Evolutionary conservation across 2,888 invertebrate species (phyloP).

Genomic region (Chrysolina americana): DNA sequence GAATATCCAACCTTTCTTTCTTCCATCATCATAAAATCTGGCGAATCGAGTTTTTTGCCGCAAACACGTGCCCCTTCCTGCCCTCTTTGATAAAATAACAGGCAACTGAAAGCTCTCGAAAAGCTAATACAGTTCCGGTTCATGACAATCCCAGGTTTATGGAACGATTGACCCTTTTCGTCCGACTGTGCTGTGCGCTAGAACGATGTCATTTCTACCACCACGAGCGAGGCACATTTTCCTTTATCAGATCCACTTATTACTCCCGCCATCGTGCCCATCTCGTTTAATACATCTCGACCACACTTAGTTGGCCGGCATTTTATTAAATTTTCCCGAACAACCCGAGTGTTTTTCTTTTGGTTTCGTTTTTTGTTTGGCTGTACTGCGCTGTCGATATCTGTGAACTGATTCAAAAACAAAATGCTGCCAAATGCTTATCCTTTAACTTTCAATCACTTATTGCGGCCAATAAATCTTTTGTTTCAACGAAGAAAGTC

Average conservation of each 20-base stretch:
- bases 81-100: constrained; percentile 52
- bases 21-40: constrained; percentile 28
- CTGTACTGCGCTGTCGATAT: neutral
- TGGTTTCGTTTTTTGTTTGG: constrained; percentile 4
- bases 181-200: constrained; percentile 36
- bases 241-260: constrained; percentile 59
- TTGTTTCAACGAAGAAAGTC: too few species aligned
- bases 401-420: neutral
- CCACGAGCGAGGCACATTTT: constrained; percentile 56
- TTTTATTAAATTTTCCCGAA: constrained; percentile 41
- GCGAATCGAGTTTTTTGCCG: constrained; percentile 17
- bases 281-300: constrained; percentile 54
- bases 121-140: constrained; percentile 59
- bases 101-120: constrained; percentile 56
- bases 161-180: constrained; percentile 61
- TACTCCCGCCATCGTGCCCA: constrained; percentile 50
- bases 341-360: constrained; percentile 21
- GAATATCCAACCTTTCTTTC: neutral
- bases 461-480: too few species aligned
- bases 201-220: constrained; percentile 53
- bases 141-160: constrained; percentile 61
- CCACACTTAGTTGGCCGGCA: constrained; percentile 48
- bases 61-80: constrained; percentile 40
- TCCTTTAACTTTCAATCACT: neutral
- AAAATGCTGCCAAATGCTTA: neutral